Evolutionary conservation across 53 echinoderm and acorn worm genomes (phyloP), one percentile per base, ranked within the genome.

Genomic region (Hippasteria phrygiana): DNA sequence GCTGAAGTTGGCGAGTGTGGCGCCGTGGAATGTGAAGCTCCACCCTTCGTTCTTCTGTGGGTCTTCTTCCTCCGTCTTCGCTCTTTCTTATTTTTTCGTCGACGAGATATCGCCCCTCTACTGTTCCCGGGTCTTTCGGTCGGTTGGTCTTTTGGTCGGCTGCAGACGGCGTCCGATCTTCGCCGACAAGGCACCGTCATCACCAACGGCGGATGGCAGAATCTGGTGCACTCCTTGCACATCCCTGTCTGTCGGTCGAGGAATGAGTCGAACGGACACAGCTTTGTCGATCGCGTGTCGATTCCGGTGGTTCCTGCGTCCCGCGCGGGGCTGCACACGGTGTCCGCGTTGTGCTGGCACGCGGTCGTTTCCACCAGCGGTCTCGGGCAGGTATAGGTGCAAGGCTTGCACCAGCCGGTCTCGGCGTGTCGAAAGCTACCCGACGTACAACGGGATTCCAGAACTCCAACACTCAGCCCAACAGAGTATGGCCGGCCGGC

Each of bases 291-390:
- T 0, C 75, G 47, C 47, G 8, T 75, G 47, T 41, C 12, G 31
- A 11, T 75, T 2, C 1, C 29, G 29, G 56, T 27, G 32, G 29
- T 35, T 17, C 20, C 40, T 39, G 46, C 66, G 62, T 50, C 70
- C 0, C 0, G 2, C 18, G 38, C 42, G 43, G 22, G 42, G 41
- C 78, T 40, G 38, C 85, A 85, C 31, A 51, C 71, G 0, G 54
- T 35, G 70, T 85, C 85, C 36, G 47, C 71, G 85, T 85, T 24
- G 43, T 32, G 85, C 51, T 40, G 54, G 85, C 85, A 85, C 22
- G 50, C 18, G 20, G n/a, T 27, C 8, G 17, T 53, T 24, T 50
- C 36, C 20, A 85, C 54, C 35, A 27, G 50, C 50, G 24, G 70
- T 9, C 70, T 7, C 12, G 51, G 69, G 71, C 85, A 85, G 17